Conservation (phyloP, 2,113 vertebrate species). For the Elgaria multicarinata region DNA sequence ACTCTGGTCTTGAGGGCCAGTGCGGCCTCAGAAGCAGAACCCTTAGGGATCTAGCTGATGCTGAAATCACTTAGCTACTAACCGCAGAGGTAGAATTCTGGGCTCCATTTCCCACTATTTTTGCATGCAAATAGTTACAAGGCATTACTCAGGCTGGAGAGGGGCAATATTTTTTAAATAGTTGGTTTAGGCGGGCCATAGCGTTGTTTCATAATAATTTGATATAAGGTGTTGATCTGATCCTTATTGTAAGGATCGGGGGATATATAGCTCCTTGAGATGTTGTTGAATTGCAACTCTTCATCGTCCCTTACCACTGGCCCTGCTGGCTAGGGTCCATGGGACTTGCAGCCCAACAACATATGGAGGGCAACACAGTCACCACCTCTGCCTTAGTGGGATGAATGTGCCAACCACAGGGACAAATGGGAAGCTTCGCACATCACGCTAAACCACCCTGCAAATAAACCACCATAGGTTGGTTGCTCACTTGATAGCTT, state of each 20-base stretch:
- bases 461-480: no score
- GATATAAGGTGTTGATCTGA: no score
- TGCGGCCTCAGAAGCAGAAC: background rate
- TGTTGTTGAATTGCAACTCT: no score
- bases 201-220: no score
- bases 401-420: background rate
- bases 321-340: background rate
- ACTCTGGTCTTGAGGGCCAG: background rate
- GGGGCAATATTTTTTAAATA: background rate
- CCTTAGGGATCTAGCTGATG: background rate
- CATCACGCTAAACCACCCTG: no score
- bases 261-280: no score
- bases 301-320: conserved; percentile 5
- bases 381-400: background rate
- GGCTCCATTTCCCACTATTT: background rate
- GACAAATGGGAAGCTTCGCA: no score
- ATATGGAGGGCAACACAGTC: no score
- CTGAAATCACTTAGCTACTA: background rate
- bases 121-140: background rate
- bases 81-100: background rate
- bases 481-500: no score
- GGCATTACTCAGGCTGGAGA: background rate
- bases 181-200: background rate
- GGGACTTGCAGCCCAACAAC: no score
- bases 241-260: background rate